phyloP scores from a whole-genome alignment of 1,140 invertebrate species.

The Hyposmocoma kahamanoa region DNA sequence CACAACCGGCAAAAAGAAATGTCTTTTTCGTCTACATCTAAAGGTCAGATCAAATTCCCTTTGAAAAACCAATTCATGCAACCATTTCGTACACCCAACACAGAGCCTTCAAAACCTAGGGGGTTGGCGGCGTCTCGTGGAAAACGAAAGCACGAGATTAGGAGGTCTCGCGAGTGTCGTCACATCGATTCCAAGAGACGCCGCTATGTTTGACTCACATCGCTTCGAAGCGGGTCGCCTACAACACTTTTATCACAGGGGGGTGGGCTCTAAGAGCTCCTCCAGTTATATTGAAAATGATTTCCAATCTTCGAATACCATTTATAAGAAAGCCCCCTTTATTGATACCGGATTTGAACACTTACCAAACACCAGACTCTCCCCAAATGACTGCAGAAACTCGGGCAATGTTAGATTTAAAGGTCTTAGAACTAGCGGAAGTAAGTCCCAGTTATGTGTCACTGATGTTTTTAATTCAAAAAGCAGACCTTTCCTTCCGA shows the following conservation, averaged over 20 bases:
- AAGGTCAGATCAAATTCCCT: background rate
- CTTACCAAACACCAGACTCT: background rate
- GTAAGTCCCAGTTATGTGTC: background rate
- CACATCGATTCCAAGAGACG: background rate
- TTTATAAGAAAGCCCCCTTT: background rate
- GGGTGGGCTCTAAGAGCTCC: background rate
- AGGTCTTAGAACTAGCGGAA: background rate
- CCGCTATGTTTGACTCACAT: background rate
- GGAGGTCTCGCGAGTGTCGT: background rate
- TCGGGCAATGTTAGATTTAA: background rate
- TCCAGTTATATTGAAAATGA: background rate
- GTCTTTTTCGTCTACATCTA: background rate
- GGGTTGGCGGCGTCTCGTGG: background rate
- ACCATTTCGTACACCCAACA: background rate
- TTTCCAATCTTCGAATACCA: slow-evolving; percentile 1
- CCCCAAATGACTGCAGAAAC: background rate
- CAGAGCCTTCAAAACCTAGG: too few species aligned
- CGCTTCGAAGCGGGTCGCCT: background rate
- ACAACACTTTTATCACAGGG: background rate
- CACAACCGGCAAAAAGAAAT: background rate
- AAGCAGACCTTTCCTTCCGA: background rate
- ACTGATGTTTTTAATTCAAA: background rate
- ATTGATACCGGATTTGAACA: background rate
- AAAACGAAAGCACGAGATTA: background rate
- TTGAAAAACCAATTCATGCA: background rate